Evolutionary conservation across 1,140 invertebrate genomes (phyloP), one percentile per base, ranked within the genome.

Genomic region (Hormaphis cornu): DNA sequence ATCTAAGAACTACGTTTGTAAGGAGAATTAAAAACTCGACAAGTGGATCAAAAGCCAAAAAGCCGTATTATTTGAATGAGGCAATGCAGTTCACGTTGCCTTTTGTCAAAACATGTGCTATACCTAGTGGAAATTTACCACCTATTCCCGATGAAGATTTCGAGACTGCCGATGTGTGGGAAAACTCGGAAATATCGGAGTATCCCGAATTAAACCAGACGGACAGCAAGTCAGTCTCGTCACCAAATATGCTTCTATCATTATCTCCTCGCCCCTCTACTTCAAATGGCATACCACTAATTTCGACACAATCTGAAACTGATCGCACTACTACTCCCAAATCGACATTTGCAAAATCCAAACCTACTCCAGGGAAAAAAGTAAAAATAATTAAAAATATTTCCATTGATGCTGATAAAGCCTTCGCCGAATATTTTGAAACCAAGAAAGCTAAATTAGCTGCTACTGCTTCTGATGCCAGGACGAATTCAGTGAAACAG

Each of bases 71-170:
- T 70, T 71, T 74, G 69, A 71, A 44, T 35, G 52, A 48, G 24
- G 72, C 69, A 20, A 73, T 72, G 59, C 70, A 73, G 30, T 73
- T 71, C 72, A 53, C 26, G 71, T 20, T 71, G 40, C 72, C 72
- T 22, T 72, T 73, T 48, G 70, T 73, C 44, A 74, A 73, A 72
- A 71, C 63, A 61, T 59, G 33, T 40, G 70, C 40, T 26, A 42
- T 42, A n/a, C 58, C 69, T 44, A 46, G 53, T 24, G 56, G 50
- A 71, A 72, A 73, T 70, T 72, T 72, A 20, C 44, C 66, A 44
- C 14, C 58, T 69, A 54, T 69, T 53, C 37, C 72, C 12, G 33
- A 37, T 14, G 20, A 30, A 22, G n/a, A 26, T 12, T 20, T 50
- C 20, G 46, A 33, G 22, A 30, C 8, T 26, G 48, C 66, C 24